phyloP scores from a whole-genome alignment of 2,888 invertebrate species.

The Plagodis dolabraria region DNA sequence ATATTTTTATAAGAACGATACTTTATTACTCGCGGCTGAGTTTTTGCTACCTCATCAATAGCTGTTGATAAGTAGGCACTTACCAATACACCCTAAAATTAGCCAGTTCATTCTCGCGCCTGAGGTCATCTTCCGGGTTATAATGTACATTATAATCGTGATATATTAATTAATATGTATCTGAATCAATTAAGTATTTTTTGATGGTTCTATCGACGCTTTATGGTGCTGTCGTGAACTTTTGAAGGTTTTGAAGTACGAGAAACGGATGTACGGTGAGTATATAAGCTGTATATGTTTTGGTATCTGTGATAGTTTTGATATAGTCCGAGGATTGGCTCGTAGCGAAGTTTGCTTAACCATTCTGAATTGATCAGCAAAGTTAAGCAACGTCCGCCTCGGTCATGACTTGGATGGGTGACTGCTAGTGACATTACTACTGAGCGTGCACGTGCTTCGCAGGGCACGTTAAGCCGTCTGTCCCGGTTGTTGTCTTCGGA shows the following conservation, averaged over 20 bases:
- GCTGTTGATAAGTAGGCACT: conserved; percentile 9
- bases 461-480: too few relatives aligned
- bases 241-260: conserved; percentile 48
- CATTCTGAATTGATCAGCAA: too few relatives aligned
- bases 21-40: conserved; percentile 3
- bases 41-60: conserved; percentile 20
- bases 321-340: background rate
- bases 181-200: conserved; percentile 61
- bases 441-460: too few relatives aligned
- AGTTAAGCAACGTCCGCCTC: too few relatives aligned
- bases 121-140: conserved; percentile 40
- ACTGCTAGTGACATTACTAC: too few relatives aligned
- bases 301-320: background rate
- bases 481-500: too few relatives aligned
- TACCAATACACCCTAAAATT: conserved; percentile 15
- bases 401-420: too few relatives aligned
- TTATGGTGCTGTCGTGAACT: conserved; percentile 52
- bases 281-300: conserved; percentile 34
- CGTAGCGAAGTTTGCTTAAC: too few relatives aligned
- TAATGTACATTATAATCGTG: conserved; percentile 32
- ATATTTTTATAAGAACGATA: conserved; percentile 5
- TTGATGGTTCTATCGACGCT: conserved; percentile 48
- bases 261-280: conserved; percentile 49
- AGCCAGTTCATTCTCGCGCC: conserved; percentile 14
- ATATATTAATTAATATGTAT: conserved; percentile 51